Evolutionary conservation across 2,888 invertebrate species (phyloP), one percentile per base, ranked within the genome.

Genomic region (Rambutsinella grinnellia): DNA sequence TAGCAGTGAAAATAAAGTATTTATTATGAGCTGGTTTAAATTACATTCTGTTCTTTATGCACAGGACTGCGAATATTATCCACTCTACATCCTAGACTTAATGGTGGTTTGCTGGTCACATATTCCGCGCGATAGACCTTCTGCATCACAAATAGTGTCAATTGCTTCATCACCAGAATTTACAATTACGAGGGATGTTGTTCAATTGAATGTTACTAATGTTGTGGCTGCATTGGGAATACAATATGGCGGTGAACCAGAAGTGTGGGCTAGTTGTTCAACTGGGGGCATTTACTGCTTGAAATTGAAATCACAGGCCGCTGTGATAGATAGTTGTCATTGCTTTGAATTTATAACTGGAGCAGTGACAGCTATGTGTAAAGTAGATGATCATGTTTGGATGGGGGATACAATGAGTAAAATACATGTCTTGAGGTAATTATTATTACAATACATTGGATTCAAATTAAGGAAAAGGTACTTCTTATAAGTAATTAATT

Each of bases 21-120:
- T n/a, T n/a, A n/a, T n/a, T n/a, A n/a, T n/a, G n/a, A n/a, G n/a
- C n/a, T n/a, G n/a, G n/a, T n/a, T n/a, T n/a, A n/a, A n/a, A n/a
- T n/a, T n/a, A n/a, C n/a, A n/a, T n/a, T n/a, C n/a, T n/a, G n/a
- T n/a, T n/a, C n/a, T n/a, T n/a, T n/a, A n/a, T n/a, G n/a, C 26
- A n/a, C 21, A 82, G 81, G 82, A 83, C 46, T 81, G 82, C 47
- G 80, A 81, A 2, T 90, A 92, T 63, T 94, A 94, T 88, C 95
- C 95, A 0, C 92, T 93, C 85, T 94, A 94, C 86, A 91, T 97
- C 85, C 88, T 99, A 67, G 99, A 99, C 87, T 89, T 96, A 61
- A 97, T 99, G 96, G 94, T 96, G 0, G 90, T 95, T 8, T 98
- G 98, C 87, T 99, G 99, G 99, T 91, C 94, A 15, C 95, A 96